phyloP scores from a whole-genome alignment of 2,797 vertebrate genomes.

The Diceros bicornis region DNA sequence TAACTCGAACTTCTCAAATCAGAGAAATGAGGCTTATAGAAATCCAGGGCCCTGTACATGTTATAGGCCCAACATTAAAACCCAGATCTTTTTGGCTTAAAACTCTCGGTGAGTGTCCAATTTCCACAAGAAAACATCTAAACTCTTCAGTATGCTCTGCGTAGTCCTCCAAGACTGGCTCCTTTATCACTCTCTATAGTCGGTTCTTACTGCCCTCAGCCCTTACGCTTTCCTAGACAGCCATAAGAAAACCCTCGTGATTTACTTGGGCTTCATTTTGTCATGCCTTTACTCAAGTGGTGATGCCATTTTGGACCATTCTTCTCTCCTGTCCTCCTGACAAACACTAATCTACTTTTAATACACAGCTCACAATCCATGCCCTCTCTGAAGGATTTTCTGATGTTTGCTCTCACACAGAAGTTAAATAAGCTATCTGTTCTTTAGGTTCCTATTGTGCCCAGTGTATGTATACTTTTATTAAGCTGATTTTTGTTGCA shows the following conservation, averaged over 20 bases:
- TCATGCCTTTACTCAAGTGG: background rate
- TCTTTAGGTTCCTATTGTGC: background rate
- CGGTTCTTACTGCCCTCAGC: background rate
- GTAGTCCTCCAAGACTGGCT: background rate
- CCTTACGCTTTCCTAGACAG: background rate
- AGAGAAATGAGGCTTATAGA: background rate
- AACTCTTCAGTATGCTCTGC: background rate
- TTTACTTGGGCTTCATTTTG: background rate
- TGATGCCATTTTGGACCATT: background rate
- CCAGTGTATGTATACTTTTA: background rate
- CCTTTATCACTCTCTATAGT: background rate
- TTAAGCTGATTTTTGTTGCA: slow-evolving; percentile 23
- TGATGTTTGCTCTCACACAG: background rate
- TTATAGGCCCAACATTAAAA: background rate
- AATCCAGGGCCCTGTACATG: background rate
- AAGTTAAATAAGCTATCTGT: background rate
- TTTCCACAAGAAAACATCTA: background rate
- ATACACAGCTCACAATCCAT: background rate
- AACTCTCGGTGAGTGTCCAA: background rate
- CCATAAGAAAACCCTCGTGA: background rate
- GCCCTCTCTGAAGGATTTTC: background rate
- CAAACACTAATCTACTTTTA: background rate
- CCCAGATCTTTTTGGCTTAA: background rate
- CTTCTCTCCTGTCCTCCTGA: background rate
- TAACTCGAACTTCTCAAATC: background rate